A percentile compares a stretch with the other conserved stretches of the same genome.
phyloP scores from a whole-genome alignment of 2,113 vertebrate genomes.

The Pheucticus melanocephalus region DNA sequence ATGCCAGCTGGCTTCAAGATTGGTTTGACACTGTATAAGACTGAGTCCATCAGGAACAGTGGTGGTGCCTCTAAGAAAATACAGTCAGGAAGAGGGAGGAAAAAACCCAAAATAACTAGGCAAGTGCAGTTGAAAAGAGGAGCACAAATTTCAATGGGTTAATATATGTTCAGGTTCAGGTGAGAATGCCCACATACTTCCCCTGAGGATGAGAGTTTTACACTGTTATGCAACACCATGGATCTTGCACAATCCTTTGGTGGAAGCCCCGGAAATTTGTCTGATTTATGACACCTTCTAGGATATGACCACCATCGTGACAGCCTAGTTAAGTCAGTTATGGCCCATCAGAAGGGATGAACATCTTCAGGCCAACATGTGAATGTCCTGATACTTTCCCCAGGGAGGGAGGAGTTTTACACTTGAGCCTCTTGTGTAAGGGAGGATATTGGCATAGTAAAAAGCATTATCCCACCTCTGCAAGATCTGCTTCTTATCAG shows the following conservation, averaged over 20 bases:
- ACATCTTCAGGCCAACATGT: background rate
- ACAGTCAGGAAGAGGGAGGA: background rate
- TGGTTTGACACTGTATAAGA: background rate
- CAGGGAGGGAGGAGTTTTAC: fast-evolving
- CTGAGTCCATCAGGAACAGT: background rate
- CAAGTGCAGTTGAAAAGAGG: background rate
- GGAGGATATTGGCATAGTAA: no score
- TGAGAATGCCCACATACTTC: fast-evolving
- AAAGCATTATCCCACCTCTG: background rate
- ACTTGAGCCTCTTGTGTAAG: background rate
- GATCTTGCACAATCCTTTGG: background rate
- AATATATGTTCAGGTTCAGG: background rate
- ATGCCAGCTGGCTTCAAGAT: background rate
- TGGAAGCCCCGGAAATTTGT: fast-evolving
- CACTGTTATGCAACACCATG: background rate
- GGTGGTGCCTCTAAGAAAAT: background rate
- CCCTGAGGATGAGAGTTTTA: background rate
- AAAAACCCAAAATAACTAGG: background rate
- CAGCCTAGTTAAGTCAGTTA: background rate
- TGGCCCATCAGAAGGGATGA: background rate
- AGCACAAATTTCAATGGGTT: background rate
- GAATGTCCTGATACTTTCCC: background rate
- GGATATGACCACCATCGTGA: fast-evolving
- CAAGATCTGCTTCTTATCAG: background rate
- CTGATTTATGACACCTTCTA: background rate